Base-by-base conservation (phyloP, 2,888 invertebrate genomes). In the Protonemura montana region DNA sequence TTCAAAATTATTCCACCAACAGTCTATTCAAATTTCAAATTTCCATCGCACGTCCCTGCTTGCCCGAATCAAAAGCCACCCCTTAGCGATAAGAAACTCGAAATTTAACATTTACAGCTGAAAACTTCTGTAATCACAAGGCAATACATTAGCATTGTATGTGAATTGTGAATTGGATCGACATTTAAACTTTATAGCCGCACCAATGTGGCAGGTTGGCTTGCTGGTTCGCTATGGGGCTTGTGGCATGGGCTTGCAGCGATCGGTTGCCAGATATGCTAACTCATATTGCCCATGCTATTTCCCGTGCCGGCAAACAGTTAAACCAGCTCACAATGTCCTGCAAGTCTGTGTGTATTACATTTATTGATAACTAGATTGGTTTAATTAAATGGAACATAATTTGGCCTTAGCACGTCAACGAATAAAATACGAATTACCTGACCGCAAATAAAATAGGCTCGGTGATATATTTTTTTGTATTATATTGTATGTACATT, bases 291-390 rank as follows among this genome's bases (percentile, higher is more conserved):
- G 28, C 78, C 78, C 78, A 78, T 78, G 78, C 78, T 78, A 78
- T 78, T 78, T 78, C 78, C 78, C 78, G 78, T 78, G 78, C 78
- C 28, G 78, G n/a, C 78, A 28, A 1, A 78, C 78, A 78, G 78
- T 78, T 78, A 78, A 28, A 78, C 5, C 78, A 13, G 59, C 59
- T 59, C 21, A 59, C 59, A 59, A 59, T 59, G 59, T 59, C 3
- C 59, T 59, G 21, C 59, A 21, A 2, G 16, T 59, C 59, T 59
- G 59, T 59, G 59, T 59, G 59, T 59, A 59, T 59, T 59, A 59
- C 59, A 59, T 21, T 59, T 59, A 59, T 59, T 59, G 59, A 59
- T 59, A 59, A 59, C 59, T 59, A 59, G 59, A 59, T 59, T 59
- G 59, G 59, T 59, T 59, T 59, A 59, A 59, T 59, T 59, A 59